Percentiles rank a stretch among this genome's conserved stretches.
Evolutionary conservation across 2,797 vertebrate genomes (phyloP).

Genomic region (Siniperca undulata): DNA sequence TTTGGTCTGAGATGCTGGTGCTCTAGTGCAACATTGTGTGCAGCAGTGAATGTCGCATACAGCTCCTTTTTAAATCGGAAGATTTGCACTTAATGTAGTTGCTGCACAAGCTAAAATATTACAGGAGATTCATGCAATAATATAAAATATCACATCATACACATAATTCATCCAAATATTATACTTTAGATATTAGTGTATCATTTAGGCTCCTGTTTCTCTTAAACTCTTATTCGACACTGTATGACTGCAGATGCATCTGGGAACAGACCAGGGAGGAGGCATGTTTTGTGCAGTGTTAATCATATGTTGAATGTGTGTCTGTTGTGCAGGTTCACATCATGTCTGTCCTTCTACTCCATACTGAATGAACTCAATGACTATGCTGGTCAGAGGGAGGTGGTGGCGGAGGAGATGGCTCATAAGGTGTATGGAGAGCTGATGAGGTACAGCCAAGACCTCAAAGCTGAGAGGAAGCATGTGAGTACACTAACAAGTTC

Average conservation of each 20-base stretch:
- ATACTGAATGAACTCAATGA: constrained; percentile 98
- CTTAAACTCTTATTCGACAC: too few species aligned
- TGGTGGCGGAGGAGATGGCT: constrained; percentile 98
- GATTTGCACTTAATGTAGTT: neutral
- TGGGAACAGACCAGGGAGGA: neutral
- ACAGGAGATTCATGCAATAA: neutral
- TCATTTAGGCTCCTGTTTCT: neutral
- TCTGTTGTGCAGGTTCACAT: constrained; percentile 90
- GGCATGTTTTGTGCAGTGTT: neutral
- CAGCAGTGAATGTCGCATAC: too few species aligned
- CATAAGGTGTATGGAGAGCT: constrained; percentile 96
- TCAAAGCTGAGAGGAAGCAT: constrained; percentile 96
- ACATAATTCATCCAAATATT: neutral
- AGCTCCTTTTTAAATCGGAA: neutral
- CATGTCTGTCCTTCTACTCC: constrained; percentile 95
- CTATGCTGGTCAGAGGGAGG: constrained; percentile 98
- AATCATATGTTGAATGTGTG: constrained; percentile 8
- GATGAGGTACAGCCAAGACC: constrained; percentile 96
- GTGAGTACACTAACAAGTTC: constrained; percentile 81
- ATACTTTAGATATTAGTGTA: neutral
- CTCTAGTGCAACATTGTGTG: too few species aligned
- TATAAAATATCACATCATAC: neutral
- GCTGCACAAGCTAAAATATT: neutral
- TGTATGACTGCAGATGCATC: neutral
- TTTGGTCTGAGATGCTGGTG: too few species aligned